Base-by-base conservation (phyloP, 1,140 invertebrate species). In the Linepithema humile region DNA sequence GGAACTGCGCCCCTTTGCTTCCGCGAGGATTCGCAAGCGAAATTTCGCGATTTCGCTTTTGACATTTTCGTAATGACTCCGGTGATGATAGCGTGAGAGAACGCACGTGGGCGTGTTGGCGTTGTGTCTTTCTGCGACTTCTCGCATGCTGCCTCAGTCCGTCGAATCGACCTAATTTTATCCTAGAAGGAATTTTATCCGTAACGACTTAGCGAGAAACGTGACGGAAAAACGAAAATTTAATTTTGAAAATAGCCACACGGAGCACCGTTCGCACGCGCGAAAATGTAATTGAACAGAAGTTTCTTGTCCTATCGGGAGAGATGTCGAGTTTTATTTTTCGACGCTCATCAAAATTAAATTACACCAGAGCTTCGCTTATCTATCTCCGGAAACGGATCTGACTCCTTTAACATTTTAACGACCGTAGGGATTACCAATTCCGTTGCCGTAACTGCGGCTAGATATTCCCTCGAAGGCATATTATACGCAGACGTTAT, bases 31-130 rank as follows among this genome's bases (percentile, higher is more conserved):
- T 77, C 17, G 15, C 40, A 35, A 50, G 73, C n/a, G n/a, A 12
- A 7, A 65, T 6, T 26, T 69, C 17, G 60, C 10, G 35, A 70
- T 32, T 32, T 50, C 26, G 43, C 65, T 40, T 70, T 70, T 55
- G 64, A 80, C 45, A 70, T 70, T 69, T 55, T 70, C 64, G 26
- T 80, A 69, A 80, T 17, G 26, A 62, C 45, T n/a, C 20, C 15
- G 26, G 7, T 45, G 65, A 40, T 69, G 43, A 48, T 29, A 50
- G 35, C 48, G 48, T 26, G 75, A 20, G 38, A 29, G 35, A 62
- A 20, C 40, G 23, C 15, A 23, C 64, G 40, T 4, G 59, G 29
- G 43, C 23, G 53, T 57, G 53, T 57, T 57, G 20, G 23, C 10
- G 53, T n/a, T n/a, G n/a, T n/a, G 0, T 45, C 53, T 26, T 77